Evolutionary conservation across 1,140 invertebrate species (phyloP), one percentile per base, ranked within the genome.

Genomic region (Pogonomyrmex californicus): DNA sequence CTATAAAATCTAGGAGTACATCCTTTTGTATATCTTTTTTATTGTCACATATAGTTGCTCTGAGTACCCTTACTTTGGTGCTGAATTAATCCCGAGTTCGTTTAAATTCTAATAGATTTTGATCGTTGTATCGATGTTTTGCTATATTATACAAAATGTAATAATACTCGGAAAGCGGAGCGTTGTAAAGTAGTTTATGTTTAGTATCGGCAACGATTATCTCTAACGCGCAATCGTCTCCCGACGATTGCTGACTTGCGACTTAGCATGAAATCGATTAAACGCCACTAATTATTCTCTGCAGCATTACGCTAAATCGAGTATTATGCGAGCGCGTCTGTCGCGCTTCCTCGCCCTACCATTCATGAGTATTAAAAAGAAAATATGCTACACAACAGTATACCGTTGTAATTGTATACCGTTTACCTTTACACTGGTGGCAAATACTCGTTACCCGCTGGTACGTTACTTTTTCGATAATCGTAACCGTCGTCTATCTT

Each of bases 391-490:
- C 38, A 60, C 12, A 60, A 38, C 51, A 44, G 38, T 71, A 56
- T 12, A 58, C 38, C 23, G 30, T 78, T 30, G 49, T 23, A 41
- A 10, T 3, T 49, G 38, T 58, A 30, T 23, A 23, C 23, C n/a
- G 1, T 87, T 85, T 49, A 49, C 5, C 65, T 87, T 92, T 91
- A 93, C 56, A 90, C 70, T 54, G 94, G 94, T 85, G 95, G 95
- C 91, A 95, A 89, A 79, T 95, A 95, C 51, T 94, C 91, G 90
- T 95, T 95, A 38, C 90, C 89, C 0, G 93, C 70, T 5, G 91
- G 87, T 38, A 93, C 82, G 68, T 91, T 91, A 44, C 94, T 94
- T 10, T 94, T 91, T n/a, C 93, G 92, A 56, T 93, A 94, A 58
- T 95, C 92, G 38, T 93, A 93, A 4, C 87, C 71, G 7, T 90